Evolutionary conservation across 2,113 vertebrate genomes (phyloP).

Genomic region (Fregata magnificens): DNA sequence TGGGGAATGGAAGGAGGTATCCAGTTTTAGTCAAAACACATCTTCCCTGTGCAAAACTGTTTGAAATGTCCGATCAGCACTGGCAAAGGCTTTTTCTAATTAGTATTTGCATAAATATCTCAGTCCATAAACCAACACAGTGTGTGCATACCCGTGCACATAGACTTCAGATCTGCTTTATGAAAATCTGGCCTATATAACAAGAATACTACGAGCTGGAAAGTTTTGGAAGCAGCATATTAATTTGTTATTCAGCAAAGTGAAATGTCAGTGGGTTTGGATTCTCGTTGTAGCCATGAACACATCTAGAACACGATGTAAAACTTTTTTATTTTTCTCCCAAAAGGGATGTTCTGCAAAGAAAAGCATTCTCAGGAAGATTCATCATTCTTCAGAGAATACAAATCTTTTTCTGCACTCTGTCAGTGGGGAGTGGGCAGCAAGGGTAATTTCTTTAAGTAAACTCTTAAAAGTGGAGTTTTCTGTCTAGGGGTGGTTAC

Average conservation of each 20-base stretch:
- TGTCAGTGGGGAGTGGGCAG: not conserved
- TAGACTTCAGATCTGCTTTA: not conserved
- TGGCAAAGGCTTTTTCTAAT: not conserved
- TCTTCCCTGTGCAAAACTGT: not conserved
- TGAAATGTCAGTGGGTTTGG: not conserved
- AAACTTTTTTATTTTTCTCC: not conserved
- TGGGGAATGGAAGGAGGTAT: not conserved
- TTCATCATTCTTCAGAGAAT: not conserved
- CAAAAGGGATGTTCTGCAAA: not conserved
- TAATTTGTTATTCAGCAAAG: not conserved
- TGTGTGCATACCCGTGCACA: not conserved
- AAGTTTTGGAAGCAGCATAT: not conserved
- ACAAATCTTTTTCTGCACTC: not conserved
- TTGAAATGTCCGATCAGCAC: not conserved
- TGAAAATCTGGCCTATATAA: not conserved
- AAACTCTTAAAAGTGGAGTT: not conserved
- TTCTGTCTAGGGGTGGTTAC: not conserved
- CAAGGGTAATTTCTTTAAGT: not conserved
- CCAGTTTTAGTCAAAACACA: not conserved
- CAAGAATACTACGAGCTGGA: not conserved
- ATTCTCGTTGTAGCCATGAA: not conserved
- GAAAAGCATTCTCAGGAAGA: not conserved
- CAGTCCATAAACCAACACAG: not conserved
- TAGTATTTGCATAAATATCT: not conserved
- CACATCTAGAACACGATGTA: rapidly evolving